Conservation (phyloP, 2,113 vertebrate genomes). For the Lonchura striata region DNA sequence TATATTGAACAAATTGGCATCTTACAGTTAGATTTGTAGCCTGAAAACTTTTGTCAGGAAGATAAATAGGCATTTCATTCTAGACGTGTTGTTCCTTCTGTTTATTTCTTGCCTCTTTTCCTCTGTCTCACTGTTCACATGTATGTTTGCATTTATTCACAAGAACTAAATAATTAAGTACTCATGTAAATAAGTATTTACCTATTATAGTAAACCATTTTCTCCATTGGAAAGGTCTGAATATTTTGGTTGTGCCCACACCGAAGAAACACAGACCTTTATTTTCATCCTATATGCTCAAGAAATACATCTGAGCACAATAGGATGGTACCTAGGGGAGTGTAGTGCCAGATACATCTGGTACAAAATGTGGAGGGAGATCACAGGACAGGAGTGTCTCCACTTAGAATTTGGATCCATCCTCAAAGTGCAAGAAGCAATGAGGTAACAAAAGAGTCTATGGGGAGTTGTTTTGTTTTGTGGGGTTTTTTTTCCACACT, state of each 20-base stretch:
- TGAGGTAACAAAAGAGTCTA: neutral
- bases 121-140: neutral
- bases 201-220: neutral
- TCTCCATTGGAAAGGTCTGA: neutral
- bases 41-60: neutral
- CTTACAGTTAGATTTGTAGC: neutral
- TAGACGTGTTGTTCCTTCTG: neutral
- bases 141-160: neutral
- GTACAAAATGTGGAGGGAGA: neutral
- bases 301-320: neutral
- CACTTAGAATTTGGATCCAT: neutral
- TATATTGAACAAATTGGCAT: neutral
- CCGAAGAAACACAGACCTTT: neutral
- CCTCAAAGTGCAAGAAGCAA: neutral
- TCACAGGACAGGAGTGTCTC: neutral
- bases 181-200: neutral
- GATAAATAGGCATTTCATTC: neutral
- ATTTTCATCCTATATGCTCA: neutral
- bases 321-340: neutral
- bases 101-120: neutral
- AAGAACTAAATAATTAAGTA: neutral
- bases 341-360: neutral
- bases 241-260: neutral
- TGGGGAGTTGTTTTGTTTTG: neutral
- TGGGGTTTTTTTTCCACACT: neutral